phyloP scores from a whole-genome alignment of 2,113 vertebrate genomes.

The Aldabrachelys gigantea region DNA sequence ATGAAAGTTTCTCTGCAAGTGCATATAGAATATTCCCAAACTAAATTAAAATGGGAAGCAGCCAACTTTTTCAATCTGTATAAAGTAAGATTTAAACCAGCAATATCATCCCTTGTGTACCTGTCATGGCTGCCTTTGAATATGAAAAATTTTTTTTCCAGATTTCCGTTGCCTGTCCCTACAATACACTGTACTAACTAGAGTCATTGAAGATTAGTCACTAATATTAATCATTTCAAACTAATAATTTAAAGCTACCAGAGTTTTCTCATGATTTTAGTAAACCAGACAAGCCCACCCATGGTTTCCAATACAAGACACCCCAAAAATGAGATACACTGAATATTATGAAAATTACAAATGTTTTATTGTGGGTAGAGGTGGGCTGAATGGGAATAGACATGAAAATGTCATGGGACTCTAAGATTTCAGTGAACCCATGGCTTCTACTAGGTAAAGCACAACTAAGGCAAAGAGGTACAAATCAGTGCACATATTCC shows the following conservation, averaged over 20 bases:
- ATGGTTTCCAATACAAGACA: neutral
- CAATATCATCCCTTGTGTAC: neutral
- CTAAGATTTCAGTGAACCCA: neutral
- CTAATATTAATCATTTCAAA: fast-evolving
- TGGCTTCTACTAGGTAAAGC: neutral
- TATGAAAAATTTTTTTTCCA: constrained; percentile 19
- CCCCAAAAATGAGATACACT: neutral
- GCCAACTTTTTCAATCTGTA: neutral
- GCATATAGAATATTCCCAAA: neutral
- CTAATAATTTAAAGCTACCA: neutral
- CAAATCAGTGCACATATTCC: constrained; percentile 21
- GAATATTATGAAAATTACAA: too few relatives aligned
- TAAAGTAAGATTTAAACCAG: neutral
- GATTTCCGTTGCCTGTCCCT: neutral
- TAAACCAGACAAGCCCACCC: neutral
- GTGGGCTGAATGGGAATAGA: neutral
- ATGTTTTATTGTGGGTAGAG: neutral
- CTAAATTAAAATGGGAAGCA: neutral
- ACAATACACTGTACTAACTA: constrained; percentile 23
- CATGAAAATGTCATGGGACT: constrained; percentile 24
- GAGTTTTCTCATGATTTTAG: constrained; percentile 3
- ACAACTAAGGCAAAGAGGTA: constrained; percentile 37
- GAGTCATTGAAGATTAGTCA: neutral
- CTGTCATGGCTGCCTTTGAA: neutral
- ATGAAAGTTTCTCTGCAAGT: neutral